Percentiles rank a stretch among this genome's conserved stretches.
These are phyloP conservation scores for Aphelocoma coerulescens DNA, from an alignment of 2,113 vertebrate genomes.

Conservation along the genomic window DNA sequence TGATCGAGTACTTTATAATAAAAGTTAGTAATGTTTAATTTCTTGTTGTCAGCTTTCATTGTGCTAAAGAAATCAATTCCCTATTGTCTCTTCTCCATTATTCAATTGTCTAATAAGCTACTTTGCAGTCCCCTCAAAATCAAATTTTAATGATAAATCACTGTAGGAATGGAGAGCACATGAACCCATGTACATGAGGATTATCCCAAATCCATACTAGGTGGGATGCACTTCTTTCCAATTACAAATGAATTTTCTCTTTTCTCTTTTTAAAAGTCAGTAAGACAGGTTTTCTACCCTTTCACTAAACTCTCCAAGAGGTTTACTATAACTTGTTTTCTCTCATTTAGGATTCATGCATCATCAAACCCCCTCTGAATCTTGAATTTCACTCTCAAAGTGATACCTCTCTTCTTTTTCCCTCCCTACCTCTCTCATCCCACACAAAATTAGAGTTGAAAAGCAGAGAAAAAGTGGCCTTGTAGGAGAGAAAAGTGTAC, in stretches of 20 bases:
- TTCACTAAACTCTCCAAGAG: neutral
- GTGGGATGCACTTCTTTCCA: neutral
- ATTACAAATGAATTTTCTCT: neutral
- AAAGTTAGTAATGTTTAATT: conserved; percentile 51
- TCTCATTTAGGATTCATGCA: neutral
- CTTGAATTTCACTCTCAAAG: neutral
- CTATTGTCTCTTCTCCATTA: conserved; percentile 28
- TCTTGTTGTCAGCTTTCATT: conserved; percentile 35
- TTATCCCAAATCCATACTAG: neutral
- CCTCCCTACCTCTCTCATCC: neutral
- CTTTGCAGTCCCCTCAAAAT: conserved; percentile 20
- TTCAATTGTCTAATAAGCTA: conserved; percentile 41
- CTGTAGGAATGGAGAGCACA: neutral
- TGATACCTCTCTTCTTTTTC: neutral
- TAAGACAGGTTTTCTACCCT: neutral
- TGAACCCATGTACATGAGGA: neutral
- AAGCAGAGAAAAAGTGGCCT: neutral
- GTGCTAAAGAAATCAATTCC: conserved; percentile 43
- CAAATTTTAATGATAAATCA: conserved; percentile 12
- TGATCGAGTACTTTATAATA: neutral
- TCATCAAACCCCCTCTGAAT: neutral
- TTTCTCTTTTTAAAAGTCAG: neutral
- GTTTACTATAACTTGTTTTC: neutral
- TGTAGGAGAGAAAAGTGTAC: neutral
- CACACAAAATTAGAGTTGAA: neutral